These are phyloP conservation scores for Ectemnius lituratus DNA, from an alignment of 2,888 invertebrate species.

Conservation along the genomic window DNA sequence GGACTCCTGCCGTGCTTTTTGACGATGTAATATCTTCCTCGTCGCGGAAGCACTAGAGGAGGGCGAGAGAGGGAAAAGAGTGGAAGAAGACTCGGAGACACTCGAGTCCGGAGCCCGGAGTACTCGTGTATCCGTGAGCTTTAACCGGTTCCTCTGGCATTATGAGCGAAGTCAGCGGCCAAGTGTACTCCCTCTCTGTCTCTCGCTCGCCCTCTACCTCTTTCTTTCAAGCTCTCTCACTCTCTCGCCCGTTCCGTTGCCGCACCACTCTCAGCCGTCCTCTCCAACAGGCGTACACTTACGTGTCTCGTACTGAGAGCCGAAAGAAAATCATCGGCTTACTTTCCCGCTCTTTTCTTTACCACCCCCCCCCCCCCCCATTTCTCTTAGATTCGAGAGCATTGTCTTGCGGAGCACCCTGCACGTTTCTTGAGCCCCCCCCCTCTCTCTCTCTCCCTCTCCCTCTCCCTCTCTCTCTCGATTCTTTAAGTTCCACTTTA, in stretches of 20 bases:
- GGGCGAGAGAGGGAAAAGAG: conserved; percentile 24
- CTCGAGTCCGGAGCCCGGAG: conserved; percentile 23
- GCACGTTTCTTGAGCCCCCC: too few species aligned
- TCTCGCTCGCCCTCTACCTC: conserved; percentile 25
- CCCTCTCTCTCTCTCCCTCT: too few species aligned
- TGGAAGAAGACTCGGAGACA: conserved; percentile 43
- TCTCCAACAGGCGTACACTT: not conserved
- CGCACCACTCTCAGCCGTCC: conserved; percentile 11
- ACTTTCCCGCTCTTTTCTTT: too few species aligned
- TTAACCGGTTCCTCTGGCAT: conserved; percentile 52
- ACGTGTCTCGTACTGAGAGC: too few species aligned
- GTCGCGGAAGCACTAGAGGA: conserved; percentile 1
- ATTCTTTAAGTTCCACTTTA: too few species aligned
- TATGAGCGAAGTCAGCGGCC: conserved; percentile 54
- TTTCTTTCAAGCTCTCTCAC: conserved; percentile 15
- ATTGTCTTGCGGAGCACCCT: too few species aligned
- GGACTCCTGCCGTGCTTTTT: conserved; percentile 26
- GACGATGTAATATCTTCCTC: conserved; percentile 22
- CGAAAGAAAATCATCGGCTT: too few species aligned
- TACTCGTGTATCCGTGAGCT: conserved; percentile 49
- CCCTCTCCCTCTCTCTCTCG: too few species aligned
- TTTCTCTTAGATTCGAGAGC: too few species aligned
- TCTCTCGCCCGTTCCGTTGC: conserved; percentile 22
- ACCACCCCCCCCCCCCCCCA: too few species aligned
- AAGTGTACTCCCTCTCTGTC: conserved; percentile 31